Evolutionary conservation across 2,888 invertebrate species (phyloP), one percentile per base, ranked within the genome.

Genomic region (Lamellibrachia columna): DNA sequence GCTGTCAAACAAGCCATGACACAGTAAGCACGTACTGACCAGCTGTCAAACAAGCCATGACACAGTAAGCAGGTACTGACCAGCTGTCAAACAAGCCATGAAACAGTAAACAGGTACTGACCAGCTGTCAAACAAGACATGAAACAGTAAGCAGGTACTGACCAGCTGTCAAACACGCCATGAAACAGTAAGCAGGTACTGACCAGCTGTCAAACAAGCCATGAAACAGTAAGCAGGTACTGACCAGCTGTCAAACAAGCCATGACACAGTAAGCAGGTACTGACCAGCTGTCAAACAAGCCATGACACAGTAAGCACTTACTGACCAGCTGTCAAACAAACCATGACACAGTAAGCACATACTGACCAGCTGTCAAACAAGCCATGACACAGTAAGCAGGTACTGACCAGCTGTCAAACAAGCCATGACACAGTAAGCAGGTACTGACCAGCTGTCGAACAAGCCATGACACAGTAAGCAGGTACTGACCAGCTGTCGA

Each of bases 281-380:
- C 75, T 75, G 75, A 75, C 75, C 95, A 99, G 96, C 97, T 98
- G 98, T 55, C 75, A 22, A 3, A 75, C 22, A 75, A 2, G 15
- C 55, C 15, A 7, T 60, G 15, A 4, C 4, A 6, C 6, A 75
- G 1, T 11, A 75, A 22, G 75, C 6, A 75, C n/a, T n/a, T 40
- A 40, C 40, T 40, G 40, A 40, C 40, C 40, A 40, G 40, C 40
- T 40, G 40, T 40, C 40, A 40, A 40, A 40, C 40, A 40, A 40
- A 1, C 40, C 40, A 40, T 40, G 40, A 40, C 0, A 40, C 40
- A 40, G 40, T 40, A 40, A 40, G 40, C 40, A 40, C 0, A 1
- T 40, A 40, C 40, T 40, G 40, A 40, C 40, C 40, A 40, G 40
- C 40, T 40, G 40, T 40, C 40, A 40, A 40, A 40, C 40, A 40